phyloP scores from a whole-genome alignment of 2,797 vertebrate genomes.

The Spatula clypeata region DNA sequence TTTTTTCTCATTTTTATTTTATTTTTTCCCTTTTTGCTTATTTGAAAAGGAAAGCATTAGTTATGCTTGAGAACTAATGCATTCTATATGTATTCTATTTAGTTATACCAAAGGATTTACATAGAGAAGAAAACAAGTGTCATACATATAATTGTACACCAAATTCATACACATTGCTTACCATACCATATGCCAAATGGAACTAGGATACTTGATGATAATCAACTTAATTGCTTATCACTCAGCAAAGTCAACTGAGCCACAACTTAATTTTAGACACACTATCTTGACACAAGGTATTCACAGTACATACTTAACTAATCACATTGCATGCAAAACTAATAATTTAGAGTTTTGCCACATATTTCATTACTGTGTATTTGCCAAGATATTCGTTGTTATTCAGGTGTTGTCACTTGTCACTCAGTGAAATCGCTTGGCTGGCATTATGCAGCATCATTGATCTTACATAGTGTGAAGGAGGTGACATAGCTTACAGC shows the following conservation, averaged over 20 bases:
- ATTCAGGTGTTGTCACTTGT: slow-evolving; percentile 25
- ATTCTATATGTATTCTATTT: not conserved
- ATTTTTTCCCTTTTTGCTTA: rapidly evolving
- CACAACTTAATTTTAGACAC: not conserved
- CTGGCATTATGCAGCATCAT: slow-evolving; percentile 15
- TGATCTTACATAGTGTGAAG: slow-evolving; percentile 43
- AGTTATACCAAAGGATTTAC: not conserved
- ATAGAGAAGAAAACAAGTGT: not conserved
- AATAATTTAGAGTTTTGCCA: slow-evolving; percentile 36
- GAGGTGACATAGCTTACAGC: not conserved
- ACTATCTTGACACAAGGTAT: not conserved
- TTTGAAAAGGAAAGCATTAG: not conserved
- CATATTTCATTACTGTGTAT: not conserved
- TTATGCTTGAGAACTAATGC: not conserved
- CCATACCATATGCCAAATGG: not conserved
- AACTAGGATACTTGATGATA: not conserved
- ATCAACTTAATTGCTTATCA: not conserved
- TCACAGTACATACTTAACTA: not conserved
- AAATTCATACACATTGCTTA: not conserved
- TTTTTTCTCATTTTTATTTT: rapidly evolving
- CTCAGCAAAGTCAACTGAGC: not conserved
- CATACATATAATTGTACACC: not conserved
- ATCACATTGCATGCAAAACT: not conserved
- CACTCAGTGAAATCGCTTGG: slow-evolving; percentile 31
- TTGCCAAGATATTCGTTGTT: not conserved